Evolutionary conservation across 2,888 invertebrate genomes (phyloP), one percentile per base, ranked within the genome.

Genomic region (Pseudococcus viburni): DNA sequence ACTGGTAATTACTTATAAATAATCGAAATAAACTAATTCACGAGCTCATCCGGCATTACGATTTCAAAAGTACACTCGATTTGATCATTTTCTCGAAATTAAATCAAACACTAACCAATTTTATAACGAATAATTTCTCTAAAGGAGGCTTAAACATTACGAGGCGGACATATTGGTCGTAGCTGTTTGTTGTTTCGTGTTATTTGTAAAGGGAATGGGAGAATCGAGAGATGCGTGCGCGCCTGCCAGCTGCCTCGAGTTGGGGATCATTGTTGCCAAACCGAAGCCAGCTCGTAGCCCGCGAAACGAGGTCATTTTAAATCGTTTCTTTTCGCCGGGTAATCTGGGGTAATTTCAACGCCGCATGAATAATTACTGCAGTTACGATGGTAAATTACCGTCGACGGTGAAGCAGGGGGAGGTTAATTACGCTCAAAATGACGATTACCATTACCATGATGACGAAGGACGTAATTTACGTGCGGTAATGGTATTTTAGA

Each of bases 1-100:
- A 80, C 80, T 80, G 80, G 80, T 80, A 80, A 80, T 80, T 80
- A 80, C 80, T 42, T 80, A 3, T 46, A n/a, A 80, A 39, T 59
- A n/a, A 80, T 39, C 5, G 39, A 19, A 42, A 80, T 80, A 0
- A n/a, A 17, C n/a, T 42, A 80, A 73, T 33, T 73, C 6, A 33
- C 9, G 22, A 33, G 26, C 33, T 17, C 73, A 6, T 73, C 22
- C 59, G 59, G 59, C 26, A 73, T 68, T 22, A 68, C 1, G 6
- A 19, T 73, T 12, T 33, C 11, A 73, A 73, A 33, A 15, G 15
- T 73, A 73, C 15, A 33, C 26, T 33, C 17, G 9, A 15, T 26
- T 33, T 73, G 1, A 12, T 12, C 5, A 26, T 33, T 33, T 33
- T 33, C 26, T 33, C 26, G 26, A 33, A 59, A n/a, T 4, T 59